Conservation (phyloP, 2,888 invertebrate genomes). For the Sarcophaga variegata region DNA sequence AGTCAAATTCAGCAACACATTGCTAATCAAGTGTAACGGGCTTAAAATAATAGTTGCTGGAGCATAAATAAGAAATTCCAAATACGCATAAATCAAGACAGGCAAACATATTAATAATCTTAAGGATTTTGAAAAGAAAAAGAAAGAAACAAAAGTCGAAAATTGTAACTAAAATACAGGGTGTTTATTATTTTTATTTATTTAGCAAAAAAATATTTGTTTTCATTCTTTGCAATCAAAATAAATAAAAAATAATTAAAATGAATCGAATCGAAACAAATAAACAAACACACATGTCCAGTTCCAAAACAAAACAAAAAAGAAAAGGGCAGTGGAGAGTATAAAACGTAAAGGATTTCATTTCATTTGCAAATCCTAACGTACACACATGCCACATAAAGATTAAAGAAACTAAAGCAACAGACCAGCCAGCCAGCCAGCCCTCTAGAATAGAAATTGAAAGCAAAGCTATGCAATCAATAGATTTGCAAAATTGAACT, state of each 20-base stretch:
- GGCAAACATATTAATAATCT: slow-evolving; percentile 24
- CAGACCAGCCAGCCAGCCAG: neutral
- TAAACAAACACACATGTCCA: slow-evolving; percentile 35
- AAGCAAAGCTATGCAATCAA: slow-evolving; percentile 8
- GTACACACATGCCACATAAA: neutral
- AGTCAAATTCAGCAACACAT: too few species aligned
- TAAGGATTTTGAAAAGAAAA: neutral
- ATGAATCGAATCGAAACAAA: slow-evolving; percentile 2
- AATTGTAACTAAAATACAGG: neutral
- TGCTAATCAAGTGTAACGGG: too few species aligned
- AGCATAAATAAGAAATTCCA: too few species aligned
- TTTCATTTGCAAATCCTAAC: slow-evolving; percentile 33
- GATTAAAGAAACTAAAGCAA: neutral
- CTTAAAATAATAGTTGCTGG: too few species aligned
- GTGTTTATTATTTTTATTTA: slow-evolving; percentile 11
- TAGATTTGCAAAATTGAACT: neutral
- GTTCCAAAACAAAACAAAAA: neutral
- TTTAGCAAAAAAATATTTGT: slow-evolving; percentile 10
- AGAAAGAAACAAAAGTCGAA: neutral
- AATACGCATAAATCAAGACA: slow-evolving; percentile 9
- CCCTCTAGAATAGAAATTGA: slow-evolving; percentile 6
- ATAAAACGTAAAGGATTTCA: slow-evolving; percentile 14
- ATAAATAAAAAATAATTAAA: slow-evolving; percentile 39
- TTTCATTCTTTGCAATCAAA: slow-evolving; percentile 16
- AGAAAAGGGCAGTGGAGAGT: neutral